Conservation (phyloP, 2,888 invertebrate species). For the Oasisia sp. region DNA sequence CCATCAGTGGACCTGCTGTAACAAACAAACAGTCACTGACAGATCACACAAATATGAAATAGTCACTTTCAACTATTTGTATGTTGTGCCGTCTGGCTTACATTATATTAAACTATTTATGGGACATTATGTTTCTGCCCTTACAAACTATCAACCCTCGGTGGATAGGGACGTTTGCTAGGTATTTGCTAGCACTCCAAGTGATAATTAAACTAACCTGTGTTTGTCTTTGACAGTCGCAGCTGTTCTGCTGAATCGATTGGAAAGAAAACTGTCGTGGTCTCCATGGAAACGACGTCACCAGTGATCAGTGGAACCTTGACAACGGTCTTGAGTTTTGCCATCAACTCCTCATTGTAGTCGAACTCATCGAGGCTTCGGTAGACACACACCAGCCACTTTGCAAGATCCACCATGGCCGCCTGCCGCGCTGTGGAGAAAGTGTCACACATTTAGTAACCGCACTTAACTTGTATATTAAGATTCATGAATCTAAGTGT, state of each 20-base stretch:
- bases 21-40: background rate
- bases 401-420: slow-evolving; percentile 41
- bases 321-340: slow-evolving; percentile 46
- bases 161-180: too few relatives aligned
- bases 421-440: background rate
- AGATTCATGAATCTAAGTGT: background rate
- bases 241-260: slow-evolving; percentile 36
- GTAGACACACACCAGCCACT: slow-evolving; percentile 62
- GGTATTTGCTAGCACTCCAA: background rate
- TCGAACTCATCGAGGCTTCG: slow-evolving; percentile 59
- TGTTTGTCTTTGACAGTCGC: background rate
- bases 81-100: too few relatives aligned
- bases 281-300: slow-evolving; percentile 48
- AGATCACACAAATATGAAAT: slow-evolving; percentile 47
- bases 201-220: background rate
- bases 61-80: too few relatives aligned
- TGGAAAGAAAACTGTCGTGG: slow-evolving; percentile 57
- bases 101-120: too few relatives aligned
- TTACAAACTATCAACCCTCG: too few relatives aligned
- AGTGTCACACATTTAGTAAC: background rate
- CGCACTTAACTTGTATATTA: background rate
- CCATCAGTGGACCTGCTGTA: slow-evolving; percentile 38
- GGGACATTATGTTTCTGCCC: too few relatives aligned
- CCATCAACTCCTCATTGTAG: slow-evolving; percentile 48
- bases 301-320: slow-evolving; percentile 57